These are phyloP conservation scores for Napeogenes sylphis DNA, from an alignment of 2,888 invertebrate species.

Conservation along the genomic window DNA sequence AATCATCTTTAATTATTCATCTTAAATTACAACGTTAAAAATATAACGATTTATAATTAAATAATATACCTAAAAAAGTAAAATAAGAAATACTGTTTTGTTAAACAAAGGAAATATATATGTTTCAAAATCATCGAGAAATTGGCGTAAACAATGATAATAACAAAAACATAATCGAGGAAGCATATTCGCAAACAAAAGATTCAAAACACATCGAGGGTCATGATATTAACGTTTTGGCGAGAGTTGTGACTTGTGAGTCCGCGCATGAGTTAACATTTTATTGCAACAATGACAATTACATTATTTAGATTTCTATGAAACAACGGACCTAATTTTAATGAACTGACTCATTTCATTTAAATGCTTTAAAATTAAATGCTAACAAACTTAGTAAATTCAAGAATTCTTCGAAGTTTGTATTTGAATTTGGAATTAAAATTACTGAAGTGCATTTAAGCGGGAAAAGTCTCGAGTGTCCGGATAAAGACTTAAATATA, in stretches of 20 bases:
- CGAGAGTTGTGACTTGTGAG: constrained; percentile 37
- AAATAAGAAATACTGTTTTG: not conserved
- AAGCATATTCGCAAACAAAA: constrained; percentile 55
- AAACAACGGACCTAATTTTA: constrained; percentile 32
- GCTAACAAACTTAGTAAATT: constrained; percentile 13
- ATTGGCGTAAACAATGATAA: constrained; percentile 38
- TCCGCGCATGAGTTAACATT: constrained; percentile 58
- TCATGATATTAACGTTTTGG: constrained; percentile 46
- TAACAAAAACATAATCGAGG: constrained; percentile 45
- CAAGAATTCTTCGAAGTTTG: constrained; percentile 11
- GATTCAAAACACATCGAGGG: constrained; percentile 45
- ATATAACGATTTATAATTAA: too few relatives aligned
- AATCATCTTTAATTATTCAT: too few relatives aligned
- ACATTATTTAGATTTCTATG: constrained; percentile 50
- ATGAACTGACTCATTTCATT: constrained; percentile 30
- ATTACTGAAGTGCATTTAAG: constrained; percentile 9
- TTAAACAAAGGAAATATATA: constrained; percentile 11
- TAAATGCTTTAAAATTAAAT: constrained; percentile 29
- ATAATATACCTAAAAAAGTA: not conserved
- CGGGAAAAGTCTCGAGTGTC: constrained; percentile 8
- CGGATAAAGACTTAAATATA: not conserved
- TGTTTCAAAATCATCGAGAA: constrained; percentile 2
- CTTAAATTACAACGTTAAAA: too few relatives aligned
- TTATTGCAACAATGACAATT: constrained; percentile 60
- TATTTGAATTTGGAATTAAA: constrained; percentile 12